Evolutionary conservation across 2,797 vertebrate species (phyloP), one percentile per base, ranked within the genome.

Genomic region (Karalla daura): DNA sequence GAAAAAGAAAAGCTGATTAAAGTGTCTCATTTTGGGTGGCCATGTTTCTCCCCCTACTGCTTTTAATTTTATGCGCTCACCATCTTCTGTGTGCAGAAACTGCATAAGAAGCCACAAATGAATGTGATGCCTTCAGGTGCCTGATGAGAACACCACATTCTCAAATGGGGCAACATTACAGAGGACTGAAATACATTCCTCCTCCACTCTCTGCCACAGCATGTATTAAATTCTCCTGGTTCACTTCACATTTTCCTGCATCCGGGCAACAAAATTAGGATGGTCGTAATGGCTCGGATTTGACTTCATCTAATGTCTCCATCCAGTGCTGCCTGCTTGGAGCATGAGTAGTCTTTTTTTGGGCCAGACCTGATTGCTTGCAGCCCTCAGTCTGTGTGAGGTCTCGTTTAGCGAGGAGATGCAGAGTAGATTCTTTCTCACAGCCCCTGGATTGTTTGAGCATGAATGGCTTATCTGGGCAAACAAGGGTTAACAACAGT

Each of bases 401-500:
- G 62, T 66, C 54, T 63, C 11, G 24, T 55, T 9, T 40, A 41
- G 56, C 14, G 10, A n/a, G n/a, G 36, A 50, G 28, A 70, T 59
- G 7, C 35, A 36, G 58, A 73, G 59, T 49, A 49, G 44, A 74
- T 78, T 44, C 76, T 75, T 86, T 85, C 37, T 55, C 37, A 58
- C 37, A 54, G 45, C 47, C 24, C n/a, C 37, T 11, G 45, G 66
- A 73, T 80, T 81, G 75, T 86, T 87, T 70, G 45, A 76, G 71
- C 61, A 20, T 82, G 78, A 85, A 76, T 81, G 70, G 45, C 40
- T 80, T 69, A 81, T 83, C 74, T 76, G 77, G 84, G 52, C 41
- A 77, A 66, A 84, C 55, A 74, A 83, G 89, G 85, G 89, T 90
- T 90, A 91, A 90, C 76, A 85, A 72, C 75, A 83, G 80, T 79